phyloP scores from a whole-genome alignment of 2,113 vertebrate genomes.

The Cinclus cinclus region DNA sequence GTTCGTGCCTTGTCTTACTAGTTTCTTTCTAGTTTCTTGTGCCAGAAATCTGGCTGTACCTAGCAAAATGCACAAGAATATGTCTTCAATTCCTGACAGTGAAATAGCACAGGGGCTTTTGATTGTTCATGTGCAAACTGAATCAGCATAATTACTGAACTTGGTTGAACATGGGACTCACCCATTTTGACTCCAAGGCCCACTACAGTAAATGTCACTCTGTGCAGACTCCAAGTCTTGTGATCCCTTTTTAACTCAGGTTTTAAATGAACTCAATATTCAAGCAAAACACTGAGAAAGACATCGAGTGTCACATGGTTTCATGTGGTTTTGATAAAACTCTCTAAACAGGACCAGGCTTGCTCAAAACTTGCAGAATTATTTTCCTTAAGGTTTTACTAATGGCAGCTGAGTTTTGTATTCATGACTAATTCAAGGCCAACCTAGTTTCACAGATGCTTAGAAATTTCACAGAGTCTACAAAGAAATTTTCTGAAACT shows the following conservation, averaged over 20 bases:
- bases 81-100: neutral
- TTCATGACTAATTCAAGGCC: neutral
- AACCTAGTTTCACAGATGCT: neutral
- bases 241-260: neutral
- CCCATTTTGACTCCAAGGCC: neutral
- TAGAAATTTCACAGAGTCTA: neutral
- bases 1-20: neutral
- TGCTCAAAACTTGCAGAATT: neutral
- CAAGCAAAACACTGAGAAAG: neutral
- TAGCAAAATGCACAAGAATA: neutral
- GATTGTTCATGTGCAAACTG: accelerated
- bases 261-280: neutral
- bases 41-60: neutral
- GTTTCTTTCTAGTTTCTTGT: neutral
- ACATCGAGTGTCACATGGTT: neutral
- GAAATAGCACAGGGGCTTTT: neutral
- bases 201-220: neutral
- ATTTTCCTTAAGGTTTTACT: neutral
- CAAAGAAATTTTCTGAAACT: neutral
- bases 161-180: neutral
- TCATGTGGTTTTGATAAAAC: slow-evolving; percentile 15
- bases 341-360: neutral
- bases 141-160: neutral
- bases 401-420: neutral
- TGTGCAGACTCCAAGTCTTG: neutral